phyloP scores from a whole-genome alignment of 30 jellyfish, hydroid and myxozoan species.

The Morbakka virulenta region DNA sequence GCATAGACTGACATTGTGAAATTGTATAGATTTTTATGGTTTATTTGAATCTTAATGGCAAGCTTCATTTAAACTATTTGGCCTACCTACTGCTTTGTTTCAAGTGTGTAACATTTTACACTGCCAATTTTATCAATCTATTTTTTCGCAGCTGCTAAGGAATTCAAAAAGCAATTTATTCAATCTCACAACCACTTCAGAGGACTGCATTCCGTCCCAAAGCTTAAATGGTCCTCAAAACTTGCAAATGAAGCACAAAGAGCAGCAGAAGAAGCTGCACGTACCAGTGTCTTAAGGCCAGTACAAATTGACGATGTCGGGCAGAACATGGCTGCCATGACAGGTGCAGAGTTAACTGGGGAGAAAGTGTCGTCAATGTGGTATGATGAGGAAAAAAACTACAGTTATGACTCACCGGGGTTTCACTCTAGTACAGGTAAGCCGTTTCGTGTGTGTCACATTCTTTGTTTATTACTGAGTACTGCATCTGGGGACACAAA shows the following conservation, averaged over 20 bases:
- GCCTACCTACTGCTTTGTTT: no score
- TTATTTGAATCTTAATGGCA: no score
- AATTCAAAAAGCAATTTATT: slow-evolving; percentile 50
- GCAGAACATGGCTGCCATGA: slow-evolving; percentile 98
- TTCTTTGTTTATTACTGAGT: no score
- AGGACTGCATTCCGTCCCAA: slow-evolving; percentile 72
- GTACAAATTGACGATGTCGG: slow-evolving; percentile 85
- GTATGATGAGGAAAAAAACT: slow-evolving; percentile 56
- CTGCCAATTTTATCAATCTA: no score
- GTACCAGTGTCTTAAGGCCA: slow-evolving; percentile 90
- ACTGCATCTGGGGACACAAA: no score
- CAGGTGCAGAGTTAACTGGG: slow-evolving; percentile 62
- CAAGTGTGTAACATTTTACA: no score
- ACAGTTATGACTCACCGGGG: slow-evolving; percentile 45
- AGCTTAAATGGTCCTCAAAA: slow-evolving; percentile 76
- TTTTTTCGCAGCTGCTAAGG: no score
- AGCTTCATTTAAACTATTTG: no score
- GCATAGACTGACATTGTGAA: no score
- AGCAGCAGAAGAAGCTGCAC: slow-evolving; percentile 99
- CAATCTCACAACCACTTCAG: slow-evolving; percentile 74
- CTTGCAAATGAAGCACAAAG: slow-evolving; percentile 86
- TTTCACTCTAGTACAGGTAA: slow-evolving; percentile 73
- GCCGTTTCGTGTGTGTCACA: no score
- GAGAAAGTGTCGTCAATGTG: slow-evolving; percentile 49
- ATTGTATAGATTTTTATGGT: no score